phyloP scores from a whole-genome alignment of 2,888 invertebrate species.

The Macaria notata region DNA sequence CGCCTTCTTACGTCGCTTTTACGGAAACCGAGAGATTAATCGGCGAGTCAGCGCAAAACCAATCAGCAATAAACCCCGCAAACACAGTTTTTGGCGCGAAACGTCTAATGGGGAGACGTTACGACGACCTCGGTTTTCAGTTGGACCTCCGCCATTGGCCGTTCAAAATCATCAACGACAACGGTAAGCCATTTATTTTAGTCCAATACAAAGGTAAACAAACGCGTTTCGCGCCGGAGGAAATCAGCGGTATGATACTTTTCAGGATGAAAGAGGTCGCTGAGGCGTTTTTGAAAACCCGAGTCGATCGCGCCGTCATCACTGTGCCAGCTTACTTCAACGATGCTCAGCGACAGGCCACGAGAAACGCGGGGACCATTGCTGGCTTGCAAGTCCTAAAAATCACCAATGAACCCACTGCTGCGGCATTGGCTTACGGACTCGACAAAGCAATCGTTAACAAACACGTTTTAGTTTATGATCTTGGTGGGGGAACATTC shows the following conservation, averaged over 20 bases:
- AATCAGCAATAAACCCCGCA: slow-evolving; percentile 52
- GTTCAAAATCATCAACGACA: slow-evolving; percentile 50
- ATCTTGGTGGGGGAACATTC: slow-evolving; percentile 65
- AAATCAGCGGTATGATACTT: slow-evolving; percentile 65
- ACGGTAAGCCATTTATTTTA: slow-evolving; percentile 61
- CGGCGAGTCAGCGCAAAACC: slow-evolving; percentile 62
- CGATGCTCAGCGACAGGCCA: slow-evolving; percentile 61
- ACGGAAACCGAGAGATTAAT: slow-evolving; percentile 53
- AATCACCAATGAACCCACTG: slow-evolving; percentile 64
- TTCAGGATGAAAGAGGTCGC: slow-evolving; percentile 61
- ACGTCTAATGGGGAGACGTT: slow-evolving; percentile 59
- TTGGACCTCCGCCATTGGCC: slow-evolving; percentile 60
- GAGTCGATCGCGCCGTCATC: slow-evolving; percentile 60
- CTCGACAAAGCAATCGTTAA: slow-evolving; percentile 45
- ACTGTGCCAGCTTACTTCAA: slow-evolving; percentile 69
- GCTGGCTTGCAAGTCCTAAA: slow-evolving; percentile 61
- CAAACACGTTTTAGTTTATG: slow-evolving; percentile 58
- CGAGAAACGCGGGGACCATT: slow-evolving; percentile 52
- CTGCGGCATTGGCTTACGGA: slow-evolving; percentile 64
- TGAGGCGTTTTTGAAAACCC: slow-evolving; percentile 51
- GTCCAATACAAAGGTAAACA: slow-evolving; percentile 53
- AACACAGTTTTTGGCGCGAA: slow-evolving; percentile 66
- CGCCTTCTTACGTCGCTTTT: slow-evolving; percentile 65
- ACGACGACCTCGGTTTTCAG: slow-evolving; percentile 60
- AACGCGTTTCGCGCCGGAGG: slow-evolving; percentile 57